Evolutionary conservation across 2,113 vertebrate genomes (phyloP), one percentile per base, ranked within the genome.

Genomic region (Phylloscopus trochilus): DNA sequence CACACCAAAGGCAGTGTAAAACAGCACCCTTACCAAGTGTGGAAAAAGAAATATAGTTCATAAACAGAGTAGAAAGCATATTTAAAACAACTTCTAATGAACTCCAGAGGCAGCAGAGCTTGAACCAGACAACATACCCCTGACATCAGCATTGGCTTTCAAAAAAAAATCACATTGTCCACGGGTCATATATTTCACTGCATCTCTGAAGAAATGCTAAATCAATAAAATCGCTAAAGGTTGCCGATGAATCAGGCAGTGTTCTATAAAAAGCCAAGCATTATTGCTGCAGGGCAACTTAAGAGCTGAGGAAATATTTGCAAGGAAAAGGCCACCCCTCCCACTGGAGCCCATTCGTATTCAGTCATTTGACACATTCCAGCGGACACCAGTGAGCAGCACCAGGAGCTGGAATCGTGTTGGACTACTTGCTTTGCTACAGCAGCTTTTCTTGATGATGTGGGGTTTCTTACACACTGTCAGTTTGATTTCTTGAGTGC

Each of bases 151-250:
- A 84, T 27, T 0, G 3, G 63, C 75, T 95, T 96, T 91, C 58
- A 85, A 96, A 97, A 96, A 97, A 97, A 80, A 66, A 51, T 44
- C 44, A 79, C 83, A 89, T 58, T 96, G 82, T 95, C 83, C 74
- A 53, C 56, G 69, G 89, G 86, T 93, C 93, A 95, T 90, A 62
- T 95, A 97, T 92, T 96, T 97, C 92, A 92, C 43, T 52, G 69
- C 22, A 43, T 92, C 94, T 97, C 81, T 58, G 53, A 96, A 97
- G 95, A 97, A 97, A 97, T 96, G 93, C 87, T 98, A 97, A 97
- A 96, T 97, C 97, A 96, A 96, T 98, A 97, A 96, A 95, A 96
- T 89, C 93, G 91, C 93, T 93, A 96, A 97, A 97, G 93, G 93
- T 92, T 97, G 96, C 92, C n/a, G 6, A 93, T 74, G 67, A 94